Percentiles rank a stretch among this genome's conserved stretches.
phyloP scores from a whole-genome alignment of 2,797 vertebrate species.

The Botia almorhae region DNA sequence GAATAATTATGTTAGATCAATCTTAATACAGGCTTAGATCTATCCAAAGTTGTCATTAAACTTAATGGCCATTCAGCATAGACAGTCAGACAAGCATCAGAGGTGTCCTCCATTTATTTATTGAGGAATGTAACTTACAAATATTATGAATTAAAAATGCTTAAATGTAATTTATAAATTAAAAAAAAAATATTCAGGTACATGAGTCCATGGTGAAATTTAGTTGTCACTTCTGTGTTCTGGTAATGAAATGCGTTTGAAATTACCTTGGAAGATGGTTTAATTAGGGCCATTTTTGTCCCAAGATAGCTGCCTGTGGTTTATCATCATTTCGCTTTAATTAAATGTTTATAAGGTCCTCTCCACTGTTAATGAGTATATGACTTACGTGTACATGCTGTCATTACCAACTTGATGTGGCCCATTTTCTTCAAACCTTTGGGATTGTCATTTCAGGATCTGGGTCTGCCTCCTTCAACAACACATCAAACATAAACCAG shows the following conservation, averaged over 20 bases:
- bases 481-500: slow-evolving; percentile 22
- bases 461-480: slow-evolving; percentile 36
- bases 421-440: slow-evolving; percentile 36
- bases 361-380: slow-evolving; percentile 50
- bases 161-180: no score
- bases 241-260: slow-evolving; percentile 5
- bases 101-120: no score
- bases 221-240: neutral
- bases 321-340: slow-evolving; percentile 44
- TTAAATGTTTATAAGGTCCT: slow-evolving; percentile 63
- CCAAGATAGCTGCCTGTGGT: slow-evolving; percentile 61
- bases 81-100: no score
- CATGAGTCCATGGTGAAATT: neutral
- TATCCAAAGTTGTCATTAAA: no score
- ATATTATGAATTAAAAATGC: no score
- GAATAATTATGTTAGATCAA: no score
- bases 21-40: no score
- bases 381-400: slow-evolving; percentile 44
- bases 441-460: slow-evolving; percentile 29
- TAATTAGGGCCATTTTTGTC: slow-evolving; percentile 63
- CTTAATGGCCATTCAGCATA: no score
- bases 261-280: slow-evolving; percentile 70
- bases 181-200: neutral
- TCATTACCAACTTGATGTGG: slow-evolving; percentile 47
- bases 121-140: no score